A percentile compares a stretch with the other conserved stretches of the same genome.
Evolutionary conservation across 2,888 invertebrate species (phyloP).

Genomic region (Melanostoma mellinum): DNA sequence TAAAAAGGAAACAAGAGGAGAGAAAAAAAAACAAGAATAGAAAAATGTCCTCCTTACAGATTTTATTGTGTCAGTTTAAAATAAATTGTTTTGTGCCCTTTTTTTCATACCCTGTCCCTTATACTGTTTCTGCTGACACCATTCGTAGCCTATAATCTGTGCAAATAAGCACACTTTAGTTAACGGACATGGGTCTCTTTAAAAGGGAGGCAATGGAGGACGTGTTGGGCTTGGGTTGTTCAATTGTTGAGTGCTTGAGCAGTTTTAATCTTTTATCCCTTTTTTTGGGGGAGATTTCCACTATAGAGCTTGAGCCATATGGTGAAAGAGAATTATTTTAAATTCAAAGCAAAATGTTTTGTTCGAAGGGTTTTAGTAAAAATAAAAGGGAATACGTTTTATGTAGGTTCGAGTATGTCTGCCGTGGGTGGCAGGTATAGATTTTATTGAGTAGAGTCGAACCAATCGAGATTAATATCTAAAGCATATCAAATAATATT

Average conservation of each 20-base stretch:
- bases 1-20: conserved; percentile 10
- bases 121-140: conserved; percentile 34
- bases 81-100: conserved; percentile 70
- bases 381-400: neutral
- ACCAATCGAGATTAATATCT: too few species aligned
- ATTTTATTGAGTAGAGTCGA: too few species aligned
- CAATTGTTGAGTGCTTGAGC: conserved; percentile 50
- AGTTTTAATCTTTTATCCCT: conserved; percentile 65
- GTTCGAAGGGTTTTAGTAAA: conserved; percentile 43
- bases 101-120: conserved; percentile 3
- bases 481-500: too few species aligned
- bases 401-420: too few species aligned
- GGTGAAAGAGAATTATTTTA: conserved; percentile 64
- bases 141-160: conserved; percentile 70
- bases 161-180: conserved; percentile 71
- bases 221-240: conserved; percentile 29
- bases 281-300: conserved; percentile 57
- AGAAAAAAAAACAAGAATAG: conserved; percentile 33
- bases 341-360: conserved; percentile 67
- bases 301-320: conserved; percentile 52
- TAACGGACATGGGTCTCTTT: conserved; percentile 65
- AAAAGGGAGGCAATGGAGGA: conserved; percentile 7
- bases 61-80: conserved; percentile 71
- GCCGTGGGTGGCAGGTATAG: too few species aligned
- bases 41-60: conserved; percentile 64